Conservation (phyloP, 2,888 invertebrate genomes). For the Sphaeridia pumilis region DNA sequence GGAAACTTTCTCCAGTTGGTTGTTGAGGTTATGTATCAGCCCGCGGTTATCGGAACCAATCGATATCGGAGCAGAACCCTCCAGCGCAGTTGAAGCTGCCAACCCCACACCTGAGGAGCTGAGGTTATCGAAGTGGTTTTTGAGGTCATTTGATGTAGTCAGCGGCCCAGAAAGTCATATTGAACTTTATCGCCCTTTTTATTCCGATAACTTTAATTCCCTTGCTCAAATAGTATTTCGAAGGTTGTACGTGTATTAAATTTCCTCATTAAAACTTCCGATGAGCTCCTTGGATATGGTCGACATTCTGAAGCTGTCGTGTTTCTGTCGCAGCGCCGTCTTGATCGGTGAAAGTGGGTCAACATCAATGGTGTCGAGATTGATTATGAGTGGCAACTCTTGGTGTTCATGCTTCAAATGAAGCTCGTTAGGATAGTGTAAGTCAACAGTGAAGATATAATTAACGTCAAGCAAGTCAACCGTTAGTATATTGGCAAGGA, state of each 20-base stretch:
- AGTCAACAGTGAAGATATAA: not conserved
- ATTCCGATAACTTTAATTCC: not conserved
- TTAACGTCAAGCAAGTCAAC: not conserved
- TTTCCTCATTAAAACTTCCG: not conserved
- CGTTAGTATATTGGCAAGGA: too few species aligned
- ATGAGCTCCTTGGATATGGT: not conserved
- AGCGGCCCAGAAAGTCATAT: too few species aligned
- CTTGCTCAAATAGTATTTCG: not conserved
- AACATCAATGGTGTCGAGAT: not conserved
- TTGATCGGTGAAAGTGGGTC: not conserved
- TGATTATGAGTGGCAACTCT: not conserved
- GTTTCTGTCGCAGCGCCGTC: not conserved
- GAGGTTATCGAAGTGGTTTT: too few species aligned
- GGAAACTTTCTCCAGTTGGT: too few species aligned
- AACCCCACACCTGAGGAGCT: too few species aligned
- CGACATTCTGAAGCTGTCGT: not conserved
- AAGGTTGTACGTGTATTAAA: not conserved
- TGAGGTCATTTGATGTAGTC: too few species aligned
- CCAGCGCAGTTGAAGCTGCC: too few species aligned
- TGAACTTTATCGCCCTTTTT: too few species aligned
- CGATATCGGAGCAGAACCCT: too few species aligned
- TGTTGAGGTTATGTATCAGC: too few species aligned
- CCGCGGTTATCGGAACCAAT: too few species aligned
- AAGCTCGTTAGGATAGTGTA: not conserved
- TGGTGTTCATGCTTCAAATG: not conserved